Evolutionary conservation across 2,888 invertebrate species (phyloP).

Genomic region (Bombylius major): DNA sequence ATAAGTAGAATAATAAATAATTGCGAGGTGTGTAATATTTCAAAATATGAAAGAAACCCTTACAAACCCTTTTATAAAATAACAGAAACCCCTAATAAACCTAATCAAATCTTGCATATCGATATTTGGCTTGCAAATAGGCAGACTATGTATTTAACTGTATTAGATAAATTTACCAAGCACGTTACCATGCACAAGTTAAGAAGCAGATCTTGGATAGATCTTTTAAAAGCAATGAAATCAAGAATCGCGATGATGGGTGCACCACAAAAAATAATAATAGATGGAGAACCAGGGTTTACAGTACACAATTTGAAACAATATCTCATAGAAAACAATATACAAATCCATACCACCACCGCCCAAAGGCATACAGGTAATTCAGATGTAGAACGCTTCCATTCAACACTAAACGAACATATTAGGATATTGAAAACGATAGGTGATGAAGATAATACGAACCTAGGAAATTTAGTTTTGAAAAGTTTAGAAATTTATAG

Average conservation of each 20-base stretch:
- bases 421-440: constrained; percentile 13
- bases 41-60: constrained; percentile 5
- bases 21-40: background rate
- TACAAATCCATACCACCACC: constrained; percentile 13
- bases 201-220: constrained; percentile 7
- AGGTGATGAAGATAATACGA: constrained; percentile 14
- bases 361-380: constrained; percentile 14
- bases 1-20: constrained; percentile 37
- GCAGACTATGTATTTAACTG: constrained; percentile 6
- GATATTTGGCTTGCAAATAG: constrained; percentile 4
- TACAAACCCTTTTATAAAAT: background rate
- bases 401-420: constrained; percentile 17
- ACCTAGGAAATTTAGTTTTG: background rate
- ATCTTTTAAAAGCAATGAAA: constrained; percentile 10
- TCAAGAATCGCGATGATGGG: constrained; percentile 12
- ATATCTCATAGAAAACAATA: constrained; percentile 10
- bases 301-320: constrained; percentile 13
- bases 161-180: constrained; percentile 8
- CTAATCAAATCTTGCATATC: constrained; percentile 5
- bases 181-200: constrained; percentile 5
- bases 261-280: constrained; percentile 9
- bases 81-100: constrained; percentile 1
- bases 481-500: constrained; percentile 16
- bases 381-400: constrained; percentile 12
- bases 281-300: constrained; percentile 14